Base-by-base conservation (phyloP, 2,797 vertebrate genomes). In the Chelon labrosus region DNA sequence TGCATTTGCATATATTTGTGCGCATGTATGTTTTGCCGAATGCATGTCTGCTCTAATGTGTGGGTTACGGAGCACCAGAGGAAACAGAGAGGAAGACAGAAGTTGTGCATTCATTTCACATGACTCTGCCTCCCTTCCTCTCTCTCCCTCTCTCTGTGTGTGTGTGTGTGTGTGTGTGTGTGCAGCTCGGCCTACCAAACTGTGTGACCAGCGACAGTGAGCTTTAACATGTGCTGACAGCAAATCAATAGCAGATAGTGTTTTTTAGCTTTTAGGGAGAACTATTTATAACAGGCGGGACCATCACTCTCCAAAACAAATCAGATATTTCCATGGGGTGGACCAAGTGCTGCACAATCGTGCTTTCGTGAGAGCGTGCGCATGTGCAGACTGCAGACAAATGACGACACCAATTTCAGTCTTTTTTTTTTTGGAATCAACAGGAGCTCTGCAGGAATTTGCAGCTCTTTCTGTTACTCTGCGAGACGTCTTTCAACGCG, bases 251-350 rank as follows among this genome's bases (percentile, higher is more conserved):
- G 55, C 77, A 87, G 75, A 90, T 84, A 85, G 91, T 90, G 92
- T 92, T 91, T 93, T 93, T 89, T 76, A 85, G 93, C 92, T 94
- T 93, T 93, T 93, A 95, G 86, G 78, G 71, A 81, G 83, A 76
- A 78, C 88, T 93, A 91, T 93, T 91, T 93, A 89, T 91, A 92
- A 81, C 87, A 74, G 70, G 47, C 85, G 70, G 82, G 77, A 79
- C 86, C 83, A 82, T 83, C 88, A 69, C 84, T 86, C 78, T 86
- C 75, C 87, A 79, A 86, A 84, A 58, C 81, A 86, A 88, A 89
- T 88, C 88, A 83, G 70, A 92, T 90, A 88, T 91, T 91, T 91
- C 89, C 89, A 90, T 88, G 80, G 84, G 73, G 79, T 16, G 11
- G 68, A 80, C 64, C 72, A 61, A 85, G 75, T 70, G 68, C 82